Base-by-base conservation (phyloP, 1,140 invertebrate genomes). In the Apocrypta bakeri region DNA sequence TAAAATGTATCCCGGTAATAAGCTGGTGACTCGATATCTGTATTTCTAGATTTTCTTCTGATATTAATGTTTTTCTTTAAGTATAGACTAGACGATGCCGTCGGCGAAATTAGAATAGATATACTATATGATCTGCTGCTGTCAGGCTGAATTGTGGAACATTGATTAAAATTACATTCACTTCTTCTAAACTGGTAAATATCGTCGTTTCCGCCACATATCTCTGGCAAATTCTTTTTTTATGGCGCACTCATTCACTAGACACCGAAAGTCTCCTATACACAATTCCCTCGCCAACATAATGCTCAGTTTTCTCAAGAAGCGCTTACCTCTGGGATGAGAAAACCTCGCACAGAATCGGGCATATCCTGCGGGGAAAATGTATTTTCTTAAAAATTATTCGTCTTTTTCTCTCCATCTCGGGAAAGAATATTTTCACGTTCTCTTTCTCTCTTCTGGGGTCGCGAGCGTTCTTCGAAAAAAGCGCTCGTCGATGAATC, bases 361-460 rank as follows among this genome's bases (percentile, higher is more conserved):
- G 71, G 79, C 83, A 84, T 82, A 86, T 85, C 69, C 42, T 74
- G 83, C 77, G 79, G 84, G 79, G 83, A 83, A 85, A 83, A 85
- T 85, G 79, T 84, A 83, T 87, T 87, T 86, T 81, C 74, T 83
- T 71, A 77, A 85, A 85, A 85, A 87, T 85, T 86, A 85, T 85
- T 72, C 76, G 17, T 37, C 72, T 74, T 66, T 25, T 48, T 77
- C 77, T 79, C 63, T 29, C 56, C 37, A 21, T 24, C 27, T 56
- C 29, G 9, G 33, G 33, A 37, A 37, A 37, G 9, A 9, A 9
- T 37, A 37, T 37, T 37, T 37, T 37, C 33, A 37, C 2, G 33
- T 9, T 77, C n/a, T 69, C 37, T 25, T 37, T 56, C 37, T 64
- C 66, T 37, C n/a, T 63, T 77, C 31, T n/a, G 56, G 33, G 33